Evolutionary conservation across 35 echinoderm and acorn worm species (phyloP).

Genomic region (Hemicentrotus pulcherrimus): DNA sequence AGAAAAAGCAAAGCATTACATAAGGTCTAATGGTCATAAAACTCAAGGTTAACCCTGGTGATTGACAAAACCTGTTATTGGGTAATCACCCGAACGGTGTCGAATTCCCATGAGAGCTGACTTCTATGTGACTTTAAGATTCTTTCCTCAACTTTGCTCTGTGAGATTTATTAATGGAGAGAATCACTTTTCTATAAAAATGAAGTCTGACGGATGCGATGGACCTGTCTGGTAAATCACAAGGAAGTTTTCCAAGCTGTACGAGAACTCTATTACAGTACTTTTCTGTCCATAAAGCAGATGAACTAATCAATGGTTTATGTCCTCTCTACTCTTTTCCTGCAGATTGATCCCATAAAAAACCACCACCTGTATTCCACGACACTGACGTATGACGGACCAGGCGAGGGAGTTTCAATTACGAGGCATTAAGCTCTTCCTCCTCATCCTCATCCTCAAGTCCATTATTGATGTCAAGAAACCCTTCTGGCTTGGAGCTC

Average conservation of each 20-base stretch:
- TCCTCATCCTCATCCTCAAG: slow-evolving; percentile 27
- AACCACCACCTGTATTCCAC: background rate
- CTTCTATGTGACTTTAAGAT: too few species aligned
- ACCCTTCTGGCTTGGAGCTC: background rate
- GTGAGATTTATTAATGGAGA: too few species aligned
- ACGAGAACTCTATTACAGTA: background rate
- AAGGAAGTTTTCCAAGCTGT: background rate
- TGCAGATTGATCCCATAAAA: background rate
- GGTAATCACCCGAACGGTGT: too few species aligned
- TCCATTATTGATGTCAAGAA: slow-evolving; percentile 34
- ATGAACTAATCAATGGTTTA: background rate
- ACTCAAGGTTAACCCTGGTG: too few species aligned
- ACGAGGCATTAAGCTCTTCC: slow-evolving; percentile 23
- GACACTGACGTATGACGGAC: background rate
- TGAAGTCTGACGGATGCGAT: background rate
- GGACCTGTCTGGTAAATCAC: background rate
- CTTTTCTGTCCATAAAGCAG: background rate
- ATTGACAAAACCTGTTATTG: too few species aligned
- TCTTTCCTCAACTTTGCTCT: too few species aligned
- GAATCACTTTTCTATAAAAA: too few species aligned
- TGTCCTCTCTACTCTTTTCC: background rate
- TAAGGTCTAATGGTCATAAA: too few species aligned
- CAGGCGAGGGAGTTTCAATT: background rate
- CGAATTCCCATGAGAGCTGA: too few species aligned
- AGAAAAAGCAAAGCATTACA: too few species aligned